Base-by-base conservation (phyloP, 2,888 invertebrate genomes). In the Ligdia adustata region DNA sequence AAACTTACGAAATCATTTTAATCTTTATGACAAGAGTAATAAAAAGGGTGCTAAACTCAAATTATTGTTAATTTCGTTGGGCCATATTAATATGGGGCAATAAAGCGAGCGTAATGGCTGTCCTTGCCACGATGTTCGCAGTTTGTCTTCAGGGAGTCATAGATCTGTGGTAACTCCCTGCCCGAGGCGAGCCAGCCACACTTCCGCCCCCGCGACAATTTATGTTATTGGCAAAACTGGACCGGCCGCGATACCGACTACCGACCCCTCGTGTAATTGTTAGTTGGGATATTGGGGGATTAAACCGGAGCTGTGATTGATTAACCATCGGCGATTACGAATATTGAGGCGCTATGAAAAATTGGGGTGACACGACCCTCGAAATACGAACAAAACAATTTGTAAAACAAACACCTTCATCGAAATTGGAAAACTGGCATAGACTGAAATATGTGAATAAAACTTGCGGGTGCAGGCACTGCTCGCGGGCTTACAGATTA, bases 241-340 rank as follows among this genome's bases (percentile, higher is more conserved):
- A 73, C 78, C n/a, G 16, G 75, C 64, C 72, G 69, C 72, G 84
- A 83, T 83, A 83, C 75, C 79, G 77, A 78, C 85, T 83, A 83
- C 75, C 79, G 77, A 78, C 85, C 85, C 87, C 83, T 73, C 81
- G 74, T 84, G 84, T 88, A 86, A 88, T 88, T 87, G 87, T 88
- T 87, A 86, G 82, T 82, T 81, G 79, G 80, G 83, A 88, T 87
- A 87, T 87, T 85, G 88, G 83, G 81, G 84, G 76, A 87, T 86
- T 86, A 86, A 83, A 82, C 80, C 78, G 71, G 75, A 73, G 69
- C 78, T 72, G 75, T 85, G 88, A 88, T 88, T 88, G 86, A 88
- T 88, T 82, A 82, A 79, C 77, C 76, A 70, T 64, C 79, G 81
- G 82, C 82, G 78, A 80, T 82, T 81, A 82, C 74, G 67, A 75